Evolutionary conservation across 2,888 invertebrate species (phyloP), one percentile per base, ranked within the genome.

Genomic region (Chalcis sispes): DNA sequence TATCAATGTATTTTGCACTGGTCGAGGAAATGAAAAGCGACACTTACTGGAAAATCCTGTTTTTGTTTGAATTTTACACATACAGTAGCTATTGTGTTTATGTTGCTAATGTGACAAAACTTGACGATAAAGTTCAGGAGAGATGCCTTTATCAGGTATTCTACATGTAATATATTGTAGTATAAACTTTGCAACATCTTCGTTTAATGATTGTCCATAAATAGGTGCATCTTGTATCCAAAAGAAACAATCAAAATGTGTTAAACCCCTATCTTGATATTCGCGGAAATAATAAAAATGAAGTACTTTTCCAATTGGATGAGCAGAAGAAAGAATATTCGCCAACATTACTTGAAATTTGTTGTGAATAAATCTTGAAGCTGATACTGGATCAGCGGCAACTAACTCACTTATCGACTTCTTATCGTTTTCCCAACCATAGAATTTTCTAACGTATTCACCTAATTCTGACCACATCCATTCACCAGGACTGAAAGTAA

Each of bases 301-400:
- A 13, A 20, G 61, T 8, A 46, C 50, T 23, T 52, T 52, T 52
- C 23, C 50, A 20, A 52, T 52, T 52, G 50, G 50, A 23, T 23
- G 2, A 18, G 50, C 20, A 8, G 50, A 23, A 23, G 50, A 52
- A 23, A 52, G 20, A 23, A 52, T 52, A 20, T 52, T 20, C 1
- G 20, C 4, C 20, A 52, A 52, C 50, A 52, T 23, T 52, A 20
- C 81, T 46, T 46, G 13, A 46, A 46, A 46, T 46, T n/a, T 46
- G 13, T 46, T 46, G 15, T 77, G 25, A 50, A 85, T 82, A 79
- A 83, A 85, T 46, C 85, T 74, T 4, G 84, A 83, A 27, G 81
- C 78, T n/a, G 84, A 82, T 0, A 85, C 83, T n/a, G 86, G 84
- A 82, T 87, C 83, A 8, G 70, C 69, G n/a, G 82, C 4, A 20